A percentile compares a stretch with the other conserved stretches of the same genome.
phyloP scores from a whole-genome alignment of 2,113 vertebrate genomes.

The Myiagra hebetior region DNA sequence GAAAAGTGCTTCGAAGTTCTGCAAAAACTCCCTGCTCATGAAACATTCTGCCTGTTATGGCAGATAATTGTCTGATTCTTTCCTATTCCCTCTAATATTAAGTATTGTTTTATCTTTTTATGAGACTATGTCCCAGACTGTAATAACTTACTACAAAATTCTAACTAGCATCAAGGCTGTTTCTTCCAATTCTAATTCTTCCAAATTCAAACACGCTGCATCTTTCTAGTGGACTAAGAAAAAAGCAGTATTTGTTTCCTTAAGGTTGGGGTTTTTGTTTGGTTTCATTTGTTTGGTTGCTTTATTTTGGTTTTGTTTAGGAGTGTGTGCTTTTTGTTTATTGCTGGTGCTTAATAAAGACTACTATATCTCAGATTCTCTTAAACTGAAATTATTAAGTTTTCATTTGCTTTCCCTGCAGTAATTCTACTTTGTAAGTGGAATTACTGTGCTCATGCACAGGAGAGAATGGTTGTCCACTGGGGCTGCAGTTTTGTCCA shows the following conservation, averaged over 20 bases:
- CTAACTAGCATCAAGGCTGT: background rate
- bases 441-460: background rate
- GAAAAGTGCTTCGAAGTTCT: fast-evolving
- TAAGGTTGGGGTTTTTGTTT: fast-evolving
- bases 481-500: background rate
- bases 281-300: background rate
- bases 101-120: background rate
- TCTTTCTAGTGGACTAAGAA: background rate
- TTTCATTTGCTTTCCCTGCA: background rate
- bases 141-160: background rate
- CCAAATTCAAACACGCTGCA: background rate
- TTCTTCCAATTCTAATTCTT: background rate
- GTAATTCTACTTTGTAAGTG: background rate
- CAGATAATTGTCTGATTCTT: background rate
- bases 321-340: background rate
- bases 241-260: background rate
- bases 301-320: background rate
- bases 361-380: background rate
- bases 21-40: background rate
- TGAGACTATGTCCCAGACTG: fast-evolving
- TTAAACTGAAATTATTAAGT: background rate
- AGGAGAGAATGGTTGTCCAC: background rate
- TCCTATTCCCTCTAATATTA: background rate
- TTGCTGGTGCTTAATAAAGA: background rate
- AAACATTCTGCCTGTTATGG: fast-evolving